Evolutionary conservation across 2,113 vertebrate species (phyloP), one percentile per base, ranked within the genome.

Genomic region (Planiliza haematocheilus): DNA sequence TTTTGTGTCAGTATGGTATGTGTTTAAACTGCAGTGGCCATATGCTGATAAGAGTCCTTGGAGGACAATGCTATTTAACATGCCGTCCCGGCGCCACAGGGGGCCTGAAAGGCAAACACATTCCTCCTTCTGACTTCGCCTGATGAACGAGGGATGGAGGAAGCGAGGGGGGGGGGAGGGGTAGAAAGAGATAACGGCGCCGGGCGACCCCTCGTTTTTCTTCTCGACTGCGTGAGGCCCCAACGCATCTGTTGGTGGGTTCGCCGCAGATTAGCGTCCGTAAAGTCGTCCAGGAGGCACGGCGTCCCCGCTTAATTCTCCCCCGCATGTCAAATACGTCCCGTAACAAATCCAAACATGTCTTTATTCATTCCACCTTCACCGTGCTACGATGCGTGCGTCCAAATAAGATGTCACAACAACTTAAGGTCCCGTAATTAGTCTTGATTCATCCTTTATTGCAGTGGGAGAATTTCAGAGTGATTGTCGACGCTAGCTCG

Each of bases 1-100:
- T 61, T 61, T 46, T 77, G 24, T 38, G 64, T 69, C 21, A 59
- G 55, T 61, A 13, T 48, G 70, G 16, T 59, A 7, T 55, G 63
- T 50, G 82, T 17, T 34, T 58, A 62, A 77, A 67, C 76, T n/a
- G 36, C 1, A 12, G 8, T 48, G 50, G 39, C 62, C 84, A 67
- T 85, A 90, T 79, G 70, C 30, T 55, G 52, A 18, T 10, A 36
- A 74, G 46, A 43, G 41, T 83, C 71, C 69, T 84, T 48, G 18
- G 79, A 41, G 74, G 70, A 62, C 6, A 30, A 65, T 74, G 72
- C 72, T 78, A 56, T 86, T 86, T 86, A 85, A 70, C 82, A 76
- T 83, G 66, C 83, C 13, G 51, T 52, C 64, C 24, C 21, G 39
- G 56, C 72, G n/a, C 73, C 61, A 62, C 48, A 20, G 65, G 81